Conservation (phyloP, 2,113 vertebrate species). For the Chascanopsetta lugubris region DNA sequence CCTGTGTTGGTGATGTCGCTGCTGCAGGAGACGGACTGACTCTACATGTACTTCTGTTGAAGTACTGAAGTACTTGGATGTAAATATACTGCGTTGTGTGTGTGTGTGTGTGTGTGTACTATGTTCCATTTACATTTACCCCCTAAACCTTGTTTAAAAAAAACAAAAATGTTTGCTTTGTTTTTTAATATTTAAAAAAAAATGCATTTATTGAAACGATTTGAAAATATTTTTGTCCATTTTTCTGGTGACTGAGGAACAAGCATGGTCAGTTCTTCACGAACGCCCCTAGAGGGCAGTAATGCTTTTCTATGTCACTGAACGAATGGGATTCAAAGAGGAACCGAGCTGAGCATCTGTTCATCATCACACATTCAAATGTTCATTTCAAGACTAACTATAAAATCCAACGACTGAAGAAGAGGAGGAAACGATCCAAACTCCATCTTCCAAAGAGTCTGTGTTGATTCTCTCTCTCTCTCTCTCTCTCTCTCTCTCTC, state of each 20-base stretch:
- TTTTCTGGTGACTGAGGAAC: background rate
- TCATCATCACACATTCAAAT: background rate
- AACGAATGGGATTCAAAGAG: background rate
- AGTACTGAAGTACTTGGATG: background rate
- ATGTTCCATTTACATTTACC: too few relatives aligned
- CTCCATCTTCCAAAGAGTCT: background rate
- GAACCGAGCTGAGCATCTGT: conserved; percentile 1
- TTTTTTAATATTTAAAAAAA: too few relatives aligned
- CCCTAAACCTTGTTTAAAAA: too few relatives aligned
- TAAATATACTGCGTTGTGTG: background rate
- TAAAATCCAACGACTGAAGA: too few relatives aligned
- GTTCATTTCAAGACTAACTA: background rate
- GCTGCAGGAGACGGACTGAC: conserved; percentile 2
- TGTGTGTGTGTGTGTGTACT: too few relatives aligned
- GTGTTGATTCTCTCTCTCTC: background rate
- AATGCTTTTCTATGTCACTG: conserved; percentile 1
- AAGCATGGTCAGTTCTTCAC: background rate
- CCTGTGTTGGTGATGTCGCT: conserved; percentile 13
- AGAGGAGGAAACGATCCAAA: too few relatives aligned
- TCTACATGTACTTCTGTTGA: conserved; percentile 2
- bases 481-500: too few relatives aligned
- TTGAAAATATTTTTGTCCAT: background rate
- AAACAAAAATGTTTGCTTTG: too few relatives aligned
- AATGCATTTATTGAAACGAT: too few relatives aligned
- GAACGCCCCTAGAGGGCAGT: conserved; percentile 64